Base-by-base conservation (phyloP, 2,888 invertebrate genomes). In the Plebejus argus region DNA sequence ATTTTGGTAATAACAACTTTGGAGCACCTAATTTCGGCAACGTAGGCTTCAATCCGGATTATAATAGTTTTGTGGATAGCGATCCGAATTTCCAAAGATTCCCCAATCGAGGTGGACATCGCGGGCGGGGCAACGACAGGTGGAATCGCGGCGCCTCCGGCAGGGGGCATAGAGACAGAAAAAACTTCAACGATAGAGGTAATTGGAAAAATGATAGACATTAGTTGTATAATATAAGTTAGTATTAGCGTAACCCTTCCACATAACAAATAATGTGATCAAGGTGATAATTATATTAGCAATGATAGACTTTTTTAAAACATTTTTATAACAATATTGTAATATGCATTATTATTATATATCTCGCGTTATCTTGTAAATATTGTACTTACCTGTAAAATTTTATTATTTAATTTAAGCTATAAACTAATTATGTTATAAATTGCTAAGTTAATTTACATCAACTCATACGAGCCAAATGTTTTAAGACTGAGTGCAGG, bases 161-260 rank as follows among this genome's bases (percentile, higher is more conserved):
- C 76, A 86, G 95, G 85, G 92, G 94, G 79, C 90, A 94, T 85
- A 86, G 94, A 86, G 88, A 94, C 81, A 82, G 95, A 85, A 89
- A 95, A 89, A 88, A 94, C 88, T 88, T 90, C 88, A 88, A 90
- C 88, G 87, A 95, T 87, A 84, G 95, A 84, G 84, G 95, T 86
- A 86, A 91, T 90, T 88, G 95, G 95, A 90, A 94, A 85, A 89
- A 92, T 85, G 94, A 95, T 84, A 94, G 95, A 80, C 95, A 95
- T 85, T 95, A 92, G 76, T 58, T 82, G 79, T 84, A 82, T 78
- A 82, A 82, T 78, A 82, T 78, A 75, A 76, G 58, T 77, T 79
- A 77, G 70, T 74, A 78, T 78, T 78, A 78, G 35, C 77, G 10
- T 78, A 77, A 79, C 78, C 89, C 90, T 92, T 91, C 90, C 92